Conservation (phyloP, 1,140 invertebrate species). For the Rhynchophorus ferrugineus region DNA sequence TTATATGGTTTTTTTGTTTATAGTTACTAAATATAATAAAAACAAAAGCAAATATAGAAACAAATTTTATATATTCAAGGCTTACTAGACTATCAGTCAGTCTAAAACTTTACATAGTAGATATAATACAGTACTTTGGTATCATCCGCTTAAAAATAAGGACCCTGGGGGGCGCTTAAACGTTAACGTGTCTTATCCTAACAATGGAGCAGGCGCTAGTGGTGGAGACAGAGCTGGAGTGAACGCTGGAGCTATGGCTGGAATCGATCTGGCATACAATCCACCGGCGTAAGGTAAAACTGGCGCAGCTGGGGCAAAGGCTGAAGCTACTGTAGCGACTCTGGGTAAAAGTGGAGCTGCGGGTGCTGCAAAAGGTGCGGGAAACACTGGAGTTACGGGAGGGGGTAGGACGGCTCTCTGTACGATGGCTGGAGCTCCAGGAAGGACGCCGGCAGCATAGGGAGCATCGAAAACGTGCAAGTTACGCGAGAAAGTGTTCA, state of each 20-base stretch:
- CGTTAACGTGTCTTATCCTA: constrained; percentile 17
- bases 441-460: constrained; percentile 26
- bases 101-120: too few relatives aligned
- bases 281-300: neutral
- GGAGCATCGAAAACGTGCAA: constrained; percentile 27
- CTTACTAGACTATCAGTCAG: too few relatives aligned
- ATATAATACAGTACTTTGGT: too few relatives aligned
- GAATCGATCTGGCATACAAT: constrained; percentile 12
- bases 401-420: constrained; percentile 11
- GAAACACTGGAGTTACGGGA: constrained; percentile 6
- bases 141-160: too few relatives aligned
- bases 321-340: constrained; percentile 7
- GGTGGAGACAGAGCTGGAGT: neutral
- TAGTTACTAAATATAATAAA: too few relatives aligned
- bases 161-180: too few relatives aligned
- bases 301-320: neutral
- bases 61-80: too few relatives aligned
- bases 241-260: constrained; percentile 14
- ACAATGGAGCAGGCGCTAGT: constrained; percentile 14
- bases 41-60: too few relatives aligned
- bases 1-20: too few relatives aligned
- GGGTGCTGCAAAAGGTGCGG: constrained; percentile 7
- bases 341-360: neutral
- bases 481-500: constrained; percentile 27
- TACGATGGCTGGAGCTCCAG: constrained; percentile 18